Evolutionary conservation across 2,113 vertebrate genomes (phyloP).

Genomic region (Condylura cristata): DNA sequence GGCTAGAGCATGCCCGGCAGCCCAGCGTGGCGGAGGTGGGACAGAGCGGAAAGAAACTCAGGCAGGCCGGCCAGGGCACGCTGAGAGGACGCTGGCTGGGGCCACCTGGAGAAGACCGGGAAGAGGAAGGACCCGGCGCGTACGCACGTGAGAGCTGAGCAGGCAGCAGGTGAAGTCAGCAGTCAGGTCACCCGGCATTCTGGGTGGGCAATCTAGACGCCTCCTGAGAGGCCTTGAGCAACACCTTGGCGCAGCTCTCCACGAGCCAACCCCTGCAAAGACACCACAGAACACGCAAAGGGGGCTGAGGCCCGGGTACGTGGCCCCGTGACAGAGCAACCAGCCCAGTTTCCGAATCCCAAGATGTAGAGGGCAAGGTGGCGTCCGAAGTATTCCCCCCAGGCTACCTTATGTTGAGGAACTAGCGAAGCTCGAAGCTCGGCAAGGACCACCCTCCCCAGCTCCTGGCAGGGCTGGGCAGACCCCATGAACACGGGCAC

Average conservation of each 20-base stretch:
- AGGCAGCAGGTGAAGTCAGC: neutral
- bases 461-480: neutral
- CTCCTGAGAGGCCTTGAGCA: neutral
- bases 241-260: neutral
- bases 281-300: neutral
- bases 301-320: neutral
- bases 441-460: neutral
- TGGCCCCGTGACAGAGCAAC: neutral
- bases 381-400: neutral
- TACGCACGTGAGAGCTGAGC: neutral
- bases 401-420: neutral
- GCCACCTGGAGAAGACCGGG: neutral
- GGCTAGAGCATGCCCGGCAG: neutral
- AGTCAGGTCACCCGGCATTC: neutral
- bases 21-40: neutral
- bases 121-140: neutral
- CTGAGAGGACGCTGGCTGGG: neutral
- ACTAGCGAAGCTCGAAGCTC: neutral
- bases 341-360: neutral
- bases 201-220: neutral
- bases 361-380: neutral
- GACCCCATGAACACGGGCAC: neutral
- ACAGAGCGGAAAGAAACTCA: neutral
- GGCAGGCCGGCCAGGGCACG: neutral
- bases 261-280: neutral